Evolutionary conservation across 2,797 vertebrate species (phyloP).

Genomic region (Garrulus glandarius): DNA sequence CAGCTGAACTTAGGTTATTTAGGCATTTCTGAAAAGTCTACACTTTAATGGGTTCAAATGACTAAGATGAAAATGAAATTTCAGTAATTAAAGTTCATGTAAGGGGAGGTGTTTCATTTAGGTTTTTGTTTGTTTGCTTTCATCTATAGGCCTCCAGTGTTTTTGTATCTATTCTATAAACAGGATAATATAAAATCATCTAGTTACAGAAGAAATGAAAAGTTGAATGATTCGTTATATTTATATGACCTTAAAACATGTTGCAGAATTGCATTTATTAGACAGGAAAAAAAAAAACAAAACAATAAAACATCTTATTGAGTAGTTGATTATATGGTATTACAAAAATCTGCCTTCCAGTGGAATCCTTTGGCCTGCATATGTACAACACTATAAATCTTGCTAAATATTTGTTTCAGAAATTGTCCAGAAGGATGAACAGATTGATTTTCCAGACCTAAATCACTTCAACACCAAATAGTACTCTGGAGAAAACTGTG

Average conservation of each 20-base stretch:
- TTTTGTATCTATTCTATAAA: slow-evolving; percentile 52
- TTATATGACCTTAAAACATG: slow-evolving; percentile 53
- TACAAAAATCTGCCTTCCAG: slow-evolving; percentile 70
- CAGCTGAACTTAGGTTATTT: background rate
- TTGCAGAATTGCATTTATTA: slow-evolving; percentile 55
- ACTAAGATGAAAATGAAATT: slow-evolving; percentile 46
- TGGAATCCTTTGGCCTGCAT: slow-evolving; percentile 57
- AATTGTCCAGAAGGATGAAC: slow-evolving; percentile 77
- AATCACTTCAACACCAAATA: slow-evolving; percentile 73
- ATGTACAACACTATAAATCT: slow-evolving; percentile 72
- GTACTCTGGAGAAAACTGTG: slow-evolving; percentile 67
- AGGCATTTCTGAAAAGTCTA: slow-evolving; percentile 24
- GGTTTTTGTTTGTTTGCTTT: slow-evolving; percentile 64
- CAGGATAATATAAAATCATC: slow-evolving; percentile 59
- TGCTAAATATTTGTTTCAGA: slow-evolving; percentile 78
- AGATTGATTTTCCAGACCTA: slow-evolving; percentile 75
- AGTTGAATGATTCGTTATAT: slow-evolving; percentile 45
- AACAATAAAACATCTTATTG: slow-evolving; percentile 54
- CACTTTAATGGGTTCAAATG: slow-evolving; percentile 30
- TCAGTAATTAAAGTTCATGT: slow-evolving; percentile 46
- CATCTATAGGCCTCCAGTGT: slow-evolving; percentile 58
- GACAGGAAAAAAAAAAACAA: background rate
- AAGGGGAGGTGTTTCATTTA: slow-evolving; percentile 62
- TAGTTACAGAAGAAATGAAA: slow-evolving; percentile 58
- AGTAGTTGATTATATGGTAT: slow-evolving; percentile 49